Percentiles rank a stretch among this genome's conserved stretches.
Evolutionary conservation across 2,113 vertebrate species (phyloP).

Genomic region (Phalacrocorax aristotelis): DNA sequence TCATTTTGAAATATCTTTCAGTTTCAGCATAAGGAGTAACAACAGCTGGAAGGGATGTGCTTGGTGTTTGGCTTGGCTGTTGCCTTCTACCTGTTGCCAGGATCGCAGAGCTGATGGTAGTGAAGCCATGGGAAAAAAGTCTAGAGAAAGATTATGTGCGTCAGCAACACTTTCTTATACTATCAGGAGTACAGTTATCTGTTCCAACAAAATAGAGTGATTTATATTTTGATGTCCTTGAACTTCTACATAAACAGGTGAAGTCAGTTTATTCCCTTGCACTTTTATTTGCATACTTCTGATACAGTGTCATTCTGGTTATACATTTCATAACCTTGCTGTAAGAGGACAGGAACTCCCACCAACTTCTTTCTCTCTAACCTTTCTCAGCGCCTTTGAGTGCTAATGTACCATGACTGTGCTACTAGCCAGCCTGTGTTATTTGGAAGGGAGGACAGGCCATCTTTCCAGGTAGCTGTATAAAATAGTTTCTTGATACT

Average conservation of each 20-base stretch:
- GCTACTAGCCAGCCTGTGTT: not conserved
- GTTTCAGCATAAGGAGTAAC: not conserved
- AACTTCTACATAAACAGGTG: conserved; percentile 39
- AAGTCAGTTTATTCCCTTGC: conserved; percentile 11
- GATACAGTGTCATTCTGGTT: conserved; percentile 30
- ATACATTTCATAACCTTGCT: conserved; percentile 31
- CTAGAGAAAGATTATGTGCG: not conserved
- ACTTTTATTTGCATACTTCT: conserved; percentile 19
- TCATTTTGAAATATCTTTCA: not conserved
- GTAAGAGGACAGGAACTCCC: not conserved
- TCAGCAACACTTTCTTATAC: not conserved
- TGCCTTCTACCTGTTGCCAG: not conserved
- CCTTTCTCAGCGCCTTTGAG: conserved; percentile 27
- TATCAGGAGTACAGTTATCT: not conserved
- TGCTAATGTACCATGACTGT: not conserved
- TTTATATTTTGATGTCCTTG: conserved; percentile 56
- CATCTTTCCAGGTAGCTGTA: not conserved
- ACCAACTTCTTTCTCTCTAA: conserved; percentile 18
- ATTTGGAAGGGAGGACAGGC: not conserved
- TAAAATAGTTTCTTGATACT: not conserved
- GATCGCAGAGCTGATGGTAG: not conserved
- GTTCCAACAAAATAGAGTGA: conserved; percentile 33
- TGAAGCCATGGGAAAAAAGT: conserved; percentile 24
- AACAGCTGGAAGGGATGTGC: not conserved
- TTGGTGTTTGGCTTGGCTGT: conserved; percentile 29